Conservation (phyloP, 2,888 invertebrate genomes). For the Pachymerium ferrugineum region DNA sequence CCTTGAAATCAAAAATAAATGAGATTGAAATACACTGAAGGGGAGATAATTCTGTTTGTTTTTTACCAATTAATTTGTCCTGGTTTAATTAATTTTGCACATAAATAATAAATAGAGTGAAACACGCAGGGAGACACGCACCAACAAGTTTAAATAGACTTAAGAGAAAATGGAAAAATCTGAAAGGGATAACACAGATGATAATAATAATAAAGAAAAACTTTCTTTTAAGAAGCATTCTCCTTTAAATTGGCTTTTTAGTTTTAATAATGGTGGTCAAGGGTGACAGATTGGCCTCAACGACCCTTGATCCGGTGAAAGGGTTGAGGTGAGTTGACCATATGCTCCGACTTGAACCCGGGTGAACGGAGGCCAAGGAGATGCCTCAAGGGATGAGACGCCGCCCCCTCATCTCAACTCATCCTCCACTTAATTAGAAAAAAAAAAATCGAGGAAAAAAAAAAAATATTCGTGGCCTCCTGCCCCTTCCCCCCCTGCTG, state of each 20-base stretch:
- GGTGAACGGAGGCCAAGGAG: slow-evolving; percentile 8
- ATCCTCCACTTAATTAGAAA: not conserved
- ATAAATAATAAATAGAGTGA: too few relatives aligned
- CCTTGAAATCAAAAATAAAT: too few relatives aligned
- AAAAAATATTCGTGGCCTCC: not conserved
- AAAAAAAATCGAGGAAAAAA: not conserved
- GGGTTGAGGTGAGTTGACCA: slow-evolving; percentile 8
- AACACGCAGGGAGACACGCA: too few relatives aligned
- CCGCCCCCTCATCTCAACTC: not conserved
- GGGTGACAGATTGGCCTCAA: slow-evolving; percentile 1
- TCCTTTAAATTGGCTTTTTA: not conserved
- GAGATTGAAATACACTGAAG: too few relatives aligned
- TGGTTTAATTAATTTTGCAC: too few relatives aligned
- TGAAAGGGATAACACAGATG: too few relatives aligned
- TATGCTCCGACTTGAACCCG: not conserved
- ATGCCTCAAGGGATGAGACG: not conserved
- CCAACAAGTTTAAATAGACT: too few relatives aligned
- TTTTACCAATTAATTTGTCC: too few relatives aligned
- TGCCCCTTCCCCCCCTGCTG: not conserved
- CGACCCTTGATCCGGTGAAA: slow-evolving; percentile 8
- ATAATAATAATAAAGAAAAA: too few relatives aligned
- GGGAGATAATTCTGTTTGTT: too few relatives aligned
- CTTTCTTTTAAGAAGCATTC: too few relatives aligned
- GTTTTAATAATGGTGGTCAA: not conserved
- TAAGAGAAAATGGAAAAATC: too few relatives aligned